Evolutionary conservation across 1,140 invertebrate genomes (phyloP).

Genomic region (Leucophenga varia): DNA sequence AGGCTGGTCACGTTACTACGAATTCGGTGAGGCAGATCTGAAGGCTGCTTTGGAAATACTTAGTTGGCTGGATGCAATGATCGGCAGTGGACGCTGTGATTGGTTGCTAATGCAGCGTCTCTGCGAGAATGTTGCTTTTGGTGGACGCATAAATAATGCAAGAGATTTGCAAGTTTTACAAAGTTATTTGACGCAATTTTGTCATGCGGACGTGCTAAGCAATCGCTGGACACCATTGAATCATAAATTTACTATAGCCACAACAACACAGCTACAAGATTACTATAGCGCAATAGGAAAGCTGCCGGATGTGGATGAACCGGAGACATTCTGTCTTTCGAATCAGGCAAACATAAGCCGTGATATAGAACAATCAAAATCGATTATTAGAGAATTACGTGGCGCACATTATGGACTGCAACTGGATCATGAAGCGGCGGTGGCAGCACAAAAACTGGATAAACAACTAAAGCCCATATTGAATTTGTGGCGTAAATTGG

Average conservation of each 20-base stretch:
- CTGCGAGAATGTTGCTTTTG: constrained; percentile 81
- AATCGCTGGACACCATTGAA: constrained; percentile 63
- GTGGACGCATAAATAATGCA: constrained; percentile 81
- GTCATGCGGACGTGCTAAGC: constrained; percentile 64
- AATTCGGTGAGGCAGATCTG: constrained; percentile 85
- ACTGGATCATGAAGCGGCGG: not conserved
- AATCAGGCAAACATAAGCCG: constrained; percentile 41
- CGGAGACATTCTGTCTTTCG: constrained; percentile 76
- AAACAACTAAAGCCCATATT: constrained; percentile 68
- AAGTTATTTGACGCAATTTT: constrained; percentile 75
- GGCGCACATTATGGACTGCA: constrained; percentile 37
- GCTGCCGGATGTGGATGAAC: constrained; percentile 70
- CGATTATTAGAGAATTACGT: constrained; percentile 39
- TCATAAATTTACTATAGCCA: constrained; percentile 59
- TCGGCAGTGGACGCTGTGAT: constrained; percentile 56
- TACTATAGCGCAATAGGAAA: constrained; percentile 64
- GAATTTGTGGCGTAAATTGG: constrained; percentile 76
- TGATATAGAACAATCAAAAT: constrained; percentile 34
- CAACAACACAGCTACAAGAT: constrained; percentile 62
- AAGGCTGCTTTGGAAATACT: constrained; percentile 75
- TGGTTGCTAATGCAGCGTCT: constrained; percentile 83
- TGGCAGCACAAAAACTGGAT: constrained; percentile 55
- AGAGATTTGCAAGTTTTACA: constrained; percentile 75
- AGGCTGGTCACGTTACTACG: constrained; percentile 87
- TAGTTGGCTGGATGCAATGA: constrained; percentile 60